Base-by-base conservation (phyloP, 2,113 vertebrate genomes). In the Zingel zingel region DNA sequence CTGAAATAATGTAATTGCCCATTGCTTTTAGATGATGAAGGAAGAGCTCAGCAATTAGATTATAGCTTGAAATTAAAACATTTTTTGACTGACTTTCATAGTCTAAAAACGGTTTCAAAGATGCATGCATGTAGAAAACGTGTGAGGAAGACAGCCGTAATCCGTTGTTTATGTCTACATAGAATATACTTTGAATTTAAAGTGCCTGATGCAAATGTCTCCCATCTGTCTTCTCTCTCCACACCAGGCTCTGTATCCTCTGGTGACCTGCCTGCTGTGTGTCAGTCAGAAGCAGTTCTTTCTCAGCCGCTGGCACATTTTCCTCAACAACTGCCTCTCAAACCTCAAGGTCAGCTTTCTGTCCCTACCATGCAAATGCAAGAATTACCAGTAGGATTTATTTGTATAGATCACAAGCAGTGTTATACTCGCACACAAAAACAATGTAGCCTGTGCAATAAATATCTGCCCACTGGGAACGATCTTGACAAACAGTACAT, bases 261-360 rank as follows among this genome's bases (percentile, higher is more conserved):
- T 99, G 95, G 97, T 99, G 77, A 99, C 98, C 0, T 99, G 98
- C 88, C 96, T 99, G 75, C 96, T 99, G 79, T 99, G 98, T 84
- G 98, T 99, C 94, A 99, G 97, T 94, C 98, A 99, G 94, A 99
- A 99, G 93, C 97, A 97, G 87, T 96, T 99, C 89, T 99, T 99
- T 86, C 94, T 99, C 85, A 98, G 97, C 93, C 96, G 98, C 90
- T 99, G 98, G 98, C 97, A 99, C 89, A 83, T 99, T 92, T 99
- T 99, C 93, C 97, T 99, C 93, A 99, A 98, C 96, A 99, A 99
- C 95, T 99, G 98, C 91, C 94, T 99, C 61, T 99, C 98, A 83
- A 99, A 99, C 93, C 98, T 99, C 72, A 99, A 99, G 96, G 98
- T 99, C 81, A 94, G 85, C 21, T 65, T 62, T 33, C 68, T 48